Percentiles rank a stretch among this genome's conserved stretches.
These are phyloP conservation scores for Rutpela maculata DNA, from an alignment of 2,888 invertebrate genomes.

Conservation along the genomic window DNA sequence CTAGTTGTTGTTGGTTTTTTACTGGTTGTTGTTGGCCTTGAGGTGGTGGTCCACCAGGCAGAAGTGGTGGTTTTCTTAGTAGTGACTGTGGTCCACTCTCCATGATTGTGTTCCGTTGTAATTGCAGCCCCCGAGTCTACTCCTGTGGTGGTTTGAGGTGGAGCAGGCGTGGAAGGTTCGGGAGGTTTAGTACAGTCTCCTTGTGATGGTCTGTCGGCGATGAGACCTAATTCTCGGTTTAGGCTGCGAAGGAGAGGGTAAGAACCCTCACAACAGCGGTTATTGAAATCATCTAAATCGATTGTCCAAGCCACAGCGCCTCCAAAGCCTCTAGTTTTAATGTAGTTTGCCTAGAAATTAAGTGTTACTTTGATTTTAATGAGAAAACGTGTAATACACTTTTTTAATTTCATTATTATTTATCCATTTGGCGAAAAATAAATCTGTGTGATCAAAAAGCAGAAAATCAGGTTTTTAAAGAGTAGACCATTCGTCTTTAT, in stretches of 20 bases:
- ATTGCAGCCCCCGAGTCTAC: conserved; percentile 76
- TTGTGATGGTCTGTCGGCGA: conserved; percentile 74
- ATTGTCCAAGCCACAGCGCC: conserved; percentile 93
- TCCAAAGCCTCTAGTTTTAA: conserved; percentile 83
- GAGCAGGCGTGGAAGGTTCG: conserved; percentile 83
- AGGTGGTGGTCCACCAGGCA: conserved; percentile 63
- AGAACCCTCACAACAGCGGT: conserved; percentile 87
- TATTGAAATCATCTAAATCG: conserved; percentile 91
- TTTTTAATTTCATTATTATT: too few species aligned
- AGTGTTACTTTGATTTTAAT: conserved; percentile 6
- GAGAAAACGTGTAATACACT: too few species aligned
- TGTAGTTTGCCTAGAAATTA: conserved; percentile 80
- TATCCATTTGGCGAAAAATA: neutral
- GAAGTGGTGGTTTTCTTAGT: conserved; percentile 68
- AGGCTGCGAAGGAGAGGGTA: conserved; percentile 87
- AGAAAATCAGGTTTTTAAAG: too few species aligned
- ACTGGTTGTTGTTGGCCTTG: conserved; percentile 50
- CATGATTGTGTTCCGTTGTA: conserved; percentile 56
- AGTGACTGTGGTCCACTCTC: conserved; percentile 64
- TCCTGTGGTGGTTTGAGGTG: conserved; percentile 85
- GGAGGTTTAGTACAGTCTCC: conserved; percentile 83
- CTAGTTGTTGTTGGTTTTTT: conserved; percentile 57
- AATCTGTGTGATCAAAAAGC: too few species aligned
- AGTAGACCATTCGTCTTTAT: too few species aligned
- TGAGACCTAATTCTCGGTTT: conserved; percentile 83